phyloP scores from a whole-genome alignment of 2,797 vertebrate genomes.

The Lithobates pipiens region DNA sequence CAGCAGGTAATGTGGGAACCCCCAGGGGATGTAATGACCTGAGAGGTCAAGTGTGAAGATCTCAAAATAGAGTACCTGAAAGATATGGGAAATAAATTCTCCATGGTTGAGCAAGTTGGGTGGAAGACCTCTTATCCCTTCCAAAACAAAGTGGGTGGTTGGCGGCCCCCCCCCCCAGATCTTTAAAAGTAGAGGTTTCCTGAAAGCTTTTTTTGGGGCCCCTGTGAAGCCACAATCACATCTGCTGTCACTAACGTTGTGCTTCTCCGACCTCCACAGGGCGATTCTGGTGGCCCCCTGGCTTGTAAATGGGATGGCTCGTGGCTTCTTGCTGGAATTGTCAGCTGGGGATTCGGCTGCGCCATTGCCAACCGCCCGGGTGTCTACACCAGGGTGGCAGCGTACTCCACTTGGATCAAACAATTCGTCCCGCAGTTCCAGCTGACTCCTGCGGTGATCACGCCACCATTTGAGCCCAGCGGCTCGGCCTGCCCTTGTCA shows the following conservation, averaged over 20 bases:
- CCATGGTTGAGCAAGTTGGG: too few species aligned
- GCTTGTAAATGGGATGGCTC: slow-evolving; percentile 72
- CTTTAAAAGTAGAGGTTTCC: too few species aligned
- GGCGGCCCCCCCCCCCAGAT: too few species aligned
- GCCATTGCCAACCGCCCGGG: slow-evolving; percentile 92
- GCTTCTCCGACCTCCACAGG: neutral
- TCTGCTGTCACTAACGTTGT: neutral
- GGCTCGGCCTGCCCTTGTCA: neutral
- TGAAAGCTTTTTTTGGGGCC: too few species aligned
- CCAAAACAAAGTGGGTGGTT: too few species aligned
- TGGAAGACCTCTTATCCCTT: too few species aligned
- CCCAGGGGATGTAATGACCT: too few species aligned
- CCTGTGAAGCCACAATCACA: too few species aligned
- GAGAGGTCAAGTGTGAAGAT: too few species aligned
- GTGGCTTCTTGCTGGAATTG: slow-evolving; percentile 94
- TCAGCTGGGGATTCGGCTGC: slow-evolving; percentile 96
- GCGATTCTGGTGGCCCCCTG: neutral
- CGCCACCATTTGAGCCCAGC: neutral
- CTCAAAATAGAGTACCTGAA: too few species aligned
- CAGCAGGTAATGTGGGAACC: too few species aligned
- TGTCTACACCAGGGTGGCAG: slow-evolving; percentile 94
- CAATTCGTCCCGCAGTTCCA: neutral
- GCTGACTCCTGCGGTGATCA: slow-evolving; percentile 17
- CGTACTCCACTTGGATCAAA: slow-evolving; percentile 87
- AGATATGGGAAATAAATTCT: too few species aligned